Base-by-base conservation (phyloP, 2,113 vertebrate genomes). In the Gymnarchus niloticus region DNA sequence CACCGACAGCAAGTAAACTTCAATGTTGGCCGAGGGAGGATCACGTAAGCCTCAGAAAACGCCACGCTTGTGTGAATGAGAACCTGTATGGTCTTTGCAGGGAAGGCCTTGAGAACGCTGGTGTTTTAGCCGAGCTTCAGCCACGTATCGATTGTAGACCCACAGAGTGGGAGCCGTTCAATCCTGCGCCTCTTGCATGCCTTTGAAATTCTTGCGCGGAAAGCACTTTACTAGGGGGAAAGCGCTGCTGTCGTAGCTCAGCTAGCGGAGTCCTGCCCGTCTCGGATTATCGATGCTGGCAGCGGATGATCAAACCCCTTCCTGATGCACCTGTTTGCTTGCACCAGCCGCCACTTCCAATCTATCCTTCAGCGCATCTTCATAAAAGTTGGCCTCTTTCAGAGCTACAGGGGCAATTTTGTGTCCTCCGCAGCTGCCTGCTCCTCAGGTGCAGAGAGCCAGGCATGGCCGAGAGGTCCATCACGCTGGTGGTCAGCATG, bases 301-400 rank as follows among this genome's bases (percentile, higher is more conserved):
- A 88, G 87, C 69, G 89, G 87, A 87, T 89, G 87, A 90, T 89
- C 90, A 89, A 88, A 89, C 88, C 87, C 77, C 56, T 87, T 85
- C 88, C 86, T 84, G 78, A 73, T 87, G 87, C 84, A 89, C 84
- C 88, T 89, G 87, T 89, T 88, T 83, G 85, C 83, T 84, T 84
- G 86, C 78, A 83, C 76, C 57, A 56, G 80, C 87, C 85, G 90
- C 85, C 88, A 87, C 86, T 89, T 89, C 56, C 88, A 89, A 89
- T 90, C 84, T 88, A 49, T 56, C 77, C 57, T 37, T 56, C 23
- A n/a, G 73, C 83, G 87, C 49, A 73, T 88, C 88, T 88, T 88
- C 61, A 89, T 88, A 84, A 85, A 84, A 25, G n/a, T 10, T 52
- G 25, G 14, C 41, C 76, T 80, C 51, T 46, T 46, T 25, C 41